Evolutionary conservation across 2,113 vertebrate species (phyloP), one percentile per base, ranked within the genome.

Genomic region (Synodontis membranacea): DNA sequence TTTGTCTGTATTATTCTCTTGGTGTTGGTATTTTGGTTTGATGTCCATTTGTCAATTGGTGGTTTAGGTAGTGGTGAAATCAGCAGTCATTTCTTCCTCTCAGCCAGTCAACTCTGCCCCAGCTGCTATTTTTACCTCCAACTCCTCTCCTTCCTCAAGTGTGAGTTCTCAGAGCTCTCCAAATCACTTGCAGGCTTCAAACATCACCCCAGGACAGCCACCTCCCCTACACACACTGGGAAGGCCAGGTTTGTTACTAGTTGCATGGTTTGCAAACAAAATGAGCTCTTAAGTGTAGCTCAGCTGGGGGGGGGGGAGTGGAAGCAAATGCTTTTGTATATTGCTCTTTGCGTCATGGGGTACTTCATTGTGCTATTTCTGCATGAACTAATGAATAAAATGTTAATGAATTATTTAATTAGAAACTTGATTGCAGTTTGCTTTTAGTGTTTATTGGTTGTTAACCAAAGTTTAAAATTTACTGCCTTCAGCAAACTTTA

Each of bases 21-120:
- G 21, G 31, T 58, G 34, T 39, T 50, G 46, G 15, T 50, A 50
- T 75, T 48, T 48, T 75, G 70, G 76, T 80, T 31, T 42, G 23
- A 80, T 79, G 48, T 80, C 52, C 23, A 39, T 54, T 37, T 80
- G 34, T 23, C 46, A 31, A 64, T 81, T 58, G 68, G 62, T 84
- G 46, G 62, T 80, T 60, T 85, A 95, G 98, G 94, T 96, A 15
- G 93, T 97, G 91, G 93, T 95, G 90, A 98, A 96, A 90, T 93
- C 97, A 62, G 89, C 94, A 19, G 93, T 94, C 81, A 75, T 96
- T 74, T 94, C 95, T 89, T 89, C 94, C 72, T 94, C 96, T 88
- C 91, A 95, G 81, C 92, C 93, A 90, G 93, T 93, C 84, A 96
- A 88, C 89, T 88, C 93, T 87, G 92, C 93, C 89, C 92, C 96